Evolutionary conservation across 2,888 invertebrate genomes (phyloP).

Genomic region (Archips xylosteana): DNA sequence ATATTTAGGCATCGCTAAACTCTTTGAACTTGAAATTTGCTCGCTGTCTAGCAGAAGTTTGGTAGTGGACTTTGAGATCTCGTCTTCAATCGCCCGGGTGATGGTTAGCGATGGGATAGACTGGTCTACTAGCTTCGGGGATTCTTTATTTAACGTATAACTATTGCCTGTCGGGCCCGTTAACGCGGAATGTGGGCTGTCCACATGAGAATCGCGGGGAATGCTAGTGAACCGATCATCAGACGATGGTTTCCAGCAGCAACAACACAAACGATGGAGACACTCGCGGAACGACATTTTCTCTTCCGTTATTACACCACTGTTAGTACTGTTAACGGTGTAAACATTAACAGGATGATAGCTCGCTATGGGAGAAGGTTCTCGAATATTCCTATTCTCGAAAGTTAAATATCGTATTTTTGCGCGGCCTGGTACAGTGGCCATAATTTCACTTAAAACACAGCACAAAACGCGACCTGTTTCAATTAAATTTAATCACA

Average conservation of each 20-base stretch:
- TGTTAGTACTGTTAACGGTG: constrained; percentile 50
- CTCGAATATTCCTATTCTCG: constrained; percentile 55
- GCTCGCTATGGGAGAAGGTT: constrained; percentile 51
- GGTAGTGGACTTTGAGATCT: constrained; percentile 65
- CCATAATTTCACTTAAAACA: constrained; percentile 57
- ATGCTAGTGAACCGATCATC: constrained; percentile 46
- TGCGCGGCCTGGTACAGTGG: constrained; percentile 55
- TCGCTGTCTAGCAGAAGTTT: constrained; percentile 66
- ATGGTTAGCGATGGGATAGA: constrained; percentile 51
- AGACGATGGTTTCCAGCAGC: constrained; percentile 59
- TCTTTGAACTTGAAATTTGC: constrained; percentile 59
- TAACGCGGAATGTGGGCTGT: constrained; percentile 65
- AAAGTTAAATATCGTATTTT: constrained; percentile 65
- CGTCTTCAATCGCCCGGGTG: constrained; percentile 57
- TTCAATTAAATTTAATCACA: constrained; percentile 57
- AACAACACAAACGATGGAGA: constrained; percentile 57
- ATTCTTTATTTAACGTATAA: constrained; percentile 64
- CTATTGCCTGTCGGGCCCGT: constrained; percentile 65
- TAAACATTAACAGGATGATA: constrained; percentile 70
- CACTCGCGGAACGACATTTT: constrained; percentile 57
- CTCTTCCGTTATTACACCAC: constrained; percentile 48
- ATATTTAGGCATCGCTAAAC: constrained; percentile 49
- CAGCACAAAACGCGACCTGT: constrained; percentile 59
- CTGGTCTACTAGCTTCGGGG: constrained; percentile 42
- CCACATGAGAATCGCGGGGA: constrained; percentile 55